These are phyloP conservation scores for Auanema freiburgensis DNA, from an alignment of 2,888 invertebrate genomes.

Conservation along the genomic window DNA sequence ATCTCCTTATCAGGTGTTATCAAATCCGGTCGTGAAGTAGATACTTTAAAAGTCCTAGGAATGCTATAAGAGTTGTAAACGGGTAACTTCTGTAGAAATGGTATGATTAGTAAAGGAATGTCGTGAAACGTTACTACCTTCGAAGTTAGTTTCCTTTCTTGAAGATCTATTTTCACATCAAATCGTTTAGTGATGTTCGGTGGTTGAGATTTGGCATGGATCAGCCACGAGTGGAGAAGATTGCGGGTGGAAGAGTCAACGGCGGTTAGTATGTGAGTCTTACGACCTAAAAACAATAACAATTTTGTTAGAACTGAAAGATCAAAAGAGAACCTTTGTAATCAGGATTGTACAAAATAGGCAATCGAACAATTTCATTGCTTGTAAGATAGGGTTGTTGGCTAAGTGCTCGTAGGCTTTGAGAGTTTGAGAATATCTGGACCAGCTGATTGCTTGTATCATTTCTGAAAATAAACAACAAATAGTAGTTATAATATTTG, in stretches of 20 bases:
- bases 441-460: constrained; percentile 17
- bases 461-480: constrained; percentile 15
- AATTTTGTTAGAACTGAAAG: neutral
- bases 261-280: constrained; percentile 4
- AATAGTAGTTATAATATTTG: neutral
- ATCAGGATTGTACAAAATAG: constrained; percentile 16
- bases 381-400: constrained; percentile 25
- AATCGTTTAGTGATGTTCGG: constrained; percentile 17
- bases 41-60: constrained; percentile 27
- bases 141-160: constrained; percentile 9
- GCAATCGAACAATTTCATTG: constrained; percentile 21
- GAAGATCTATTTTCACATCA: constrained; percentile 15
- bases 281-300: neutral
- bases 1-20: constrained; percentile 20
- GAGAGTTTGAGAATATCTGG: constrained; percentile 7
- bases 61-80: constrained; percentile 35
- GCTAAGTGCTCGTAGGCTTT: neutral
- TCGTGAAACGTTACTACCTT: constrained; percentile 14
- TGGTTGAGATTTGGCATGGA: constrained; percentile 13
- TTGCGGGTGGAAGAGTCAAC: constrained; percentile 13
- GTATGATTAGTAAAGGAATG: neutral
- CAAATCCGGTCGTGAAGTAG: constrained; percentile 28
- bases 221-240: constrained; percentile 18
- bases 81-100: constrained; percentile 25
- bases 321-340: constrained; percentile 9